Conservation (phyloP, 2,888 invertebrate species). For the Lasioglossum pauxillum region DNA sequence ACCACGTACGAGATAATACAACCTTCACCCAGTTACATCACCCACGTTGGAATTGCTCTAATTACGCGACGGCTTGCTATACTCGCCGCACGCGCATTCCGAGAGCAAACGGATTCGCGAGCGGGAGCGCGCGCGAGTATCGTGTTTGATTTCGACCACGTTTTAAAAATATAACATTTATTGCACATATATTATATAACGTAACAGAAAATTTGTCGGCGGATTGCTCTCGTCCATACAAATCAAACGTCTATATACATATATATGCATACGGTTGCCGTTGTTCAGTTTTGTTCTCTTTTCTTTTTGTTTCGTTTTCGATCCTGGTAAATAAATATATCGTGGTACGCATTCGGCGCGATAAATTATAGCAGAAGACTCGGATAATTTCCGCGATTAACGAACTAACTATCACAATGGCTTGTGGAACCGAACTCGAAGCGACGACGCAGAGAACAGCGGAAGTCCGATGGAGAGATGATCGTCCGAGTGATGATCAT, state of each 20-base stretch:
- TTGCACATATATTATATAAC: constrained; percentile 55
- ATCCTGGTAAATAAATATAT: background rate
- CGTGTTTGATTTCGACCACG: background rate
- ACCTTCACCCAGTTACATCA: constrained; percentile 53
- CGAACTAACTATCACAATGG: constrained; percentile 57
- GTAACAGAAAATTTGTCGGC: constrained; percentile 1
- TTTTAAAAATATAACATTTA: constrained; percentile 76
- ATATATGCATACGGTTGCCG: constrained; percentile 29
- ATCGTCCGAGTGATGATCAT: background rate
- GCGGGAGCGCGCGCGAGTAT: background rate
- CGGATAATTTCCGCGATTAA: constrained; percentile 30
- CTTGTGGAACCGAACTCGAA: constrained; percentile 29
- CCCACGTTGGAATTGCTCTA: constrained; percentile 45
- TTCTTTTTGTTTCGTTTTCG: background rate
- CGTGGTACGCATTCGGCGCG: constrained; percentile 27
- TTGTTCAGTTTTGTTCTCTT: constrained; percentile 2
- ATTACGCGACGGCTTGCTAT: constrained; percentile 29
- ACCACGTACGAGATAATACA: constrained; percentile 32
- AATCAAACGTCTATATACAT: constrained; percentile 42
- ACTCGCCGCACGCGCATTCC: background rate
- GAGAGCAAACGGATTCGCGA: constrained; percentile 10
- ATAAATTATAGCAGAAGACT: constrained; percentile 43
- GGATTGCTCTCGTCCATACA: constrained; percentile 50
- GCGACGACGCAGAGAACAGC: background rate
- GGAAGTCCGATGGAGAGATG: background rate